A percentile compares a stretch with the other conserved stretches of the same genome.
phyloP scores from a whole-genome alignment of 1,140 invertebrate genomes.

The Limonius californicus region DNA sequence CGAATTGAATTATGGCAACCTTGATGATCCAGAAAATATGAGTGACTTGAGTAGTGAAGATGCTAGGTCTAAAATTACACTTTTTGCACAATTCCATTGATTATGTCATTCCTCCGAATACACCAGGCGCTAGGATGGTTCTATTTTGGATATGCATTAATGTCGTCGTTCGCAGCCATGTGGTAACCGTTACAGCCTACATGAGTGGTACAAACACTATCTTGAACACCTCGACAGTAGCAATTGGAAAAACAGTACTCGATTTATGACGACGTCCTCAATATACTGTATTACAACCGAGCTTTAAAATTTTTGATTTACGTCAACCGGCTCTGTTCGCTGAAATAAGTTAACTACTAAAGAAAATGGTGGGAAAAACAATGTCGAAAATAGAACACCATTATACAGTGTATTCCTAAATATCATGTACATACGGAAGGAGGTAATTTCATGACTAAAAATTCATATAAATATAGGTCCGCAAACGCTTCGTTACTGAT shows the following conservation, averaged over 20 bases:
- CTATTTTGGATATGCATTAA: slow-evolving; percentile 14
- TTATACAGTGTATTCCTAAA: too few species aligned
- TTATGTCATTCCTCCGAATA: slow-evolving; percentile 11
- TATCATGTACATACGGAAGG: too few species aligned
- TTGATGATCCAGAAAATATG: background rate
- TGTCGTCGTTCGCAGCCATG: slow-evolving; percentile 9
- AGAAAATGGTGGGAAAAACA: too few species aligned
- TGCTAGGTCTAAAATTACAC: background rate
- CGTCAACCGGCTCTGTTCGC: too few species aligned
- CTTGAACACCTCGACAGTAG: background rate
- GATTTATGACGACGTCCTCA: background rate
- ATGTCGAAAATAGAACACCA: too few species aligned
- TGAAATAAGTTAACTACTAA: too few species aligned
- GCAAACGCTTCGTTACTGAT: too few species aligned
- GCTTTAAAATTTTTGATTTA: too few species aligned
- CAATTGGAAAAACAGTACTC: background rate
- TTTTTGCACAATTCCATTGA: slow-evolving; percentile 2
- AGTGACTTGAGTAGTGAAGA: background rate
- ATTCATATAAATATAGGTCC: too few species aligned
- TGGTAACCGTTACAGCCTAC: slow-evolving; percentile 5
- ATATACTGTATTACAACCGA: too few species aligned
- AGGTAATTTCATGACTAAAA: too few species aligned
- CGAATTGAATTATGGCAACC: background rate
- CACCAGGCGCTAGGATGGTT: background rate
- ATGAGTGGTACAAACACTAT: slow-evolving; percentile 3